A percentile compares a stretch with the other conserved stretches of the same genome.
Conservation (phyloP, 2,888 invertebrate species). For the Hermodice carunculata region DNA sequence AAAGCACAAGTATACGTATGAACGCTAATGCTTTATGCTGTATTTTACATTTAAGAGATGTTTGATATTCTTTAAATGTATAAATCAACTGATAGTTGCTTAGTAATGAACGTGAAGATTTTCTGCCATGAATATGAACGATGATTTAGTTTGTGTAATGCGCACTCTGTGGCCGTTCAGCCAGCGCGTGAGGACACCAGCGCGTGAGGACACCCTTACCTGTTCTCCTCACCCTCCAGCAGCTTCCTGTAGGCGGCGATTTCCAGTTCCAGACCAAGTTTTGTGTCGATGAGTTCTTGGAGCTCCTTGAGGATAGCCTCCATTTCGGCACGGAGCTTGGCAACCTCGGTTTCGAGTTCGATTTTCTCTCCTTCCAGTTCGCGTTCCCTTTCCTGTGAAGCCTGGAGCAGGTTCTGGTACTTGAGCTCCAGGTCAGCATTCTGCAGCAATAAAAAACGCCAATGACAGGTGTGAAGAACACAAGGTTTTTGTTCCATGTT, state of each 20-base stretch:
- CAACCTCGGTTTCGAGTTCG: constrained; percentile 63
- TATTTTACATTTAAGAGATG: too few species aligned
- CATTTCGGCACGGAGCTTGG: constrained; percentile 65
- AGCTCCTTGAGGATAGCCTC: constrained; percentile 69
- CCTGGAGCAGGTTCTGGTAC: constrained; percentile 70
- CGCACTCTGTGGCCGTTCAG: too few species aligned
- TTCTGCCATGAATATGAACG: too few species aligned
- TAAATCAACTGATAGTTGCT: too few species aligned
- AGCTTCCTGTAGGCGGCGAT: constrained; percentile 74
- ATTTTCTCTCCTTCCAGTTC: constrained; percentile 69
- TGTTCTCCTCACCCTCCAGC: constrained; percentile 73
- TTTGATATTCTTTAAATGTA: too few species aligned
- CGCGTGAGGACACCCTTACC: too few species aligned
- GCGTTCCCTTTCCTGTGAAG: constrained; percentile 71
- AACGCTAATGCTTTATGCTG: too few species aligned
- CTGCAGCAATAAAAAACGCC: constrained; percentile 46
- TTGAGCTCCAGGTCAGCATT: constrained; percentile 72
- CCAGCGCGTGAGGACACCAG: too few species aligned
- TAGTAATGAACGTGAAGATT: too few species aligned
- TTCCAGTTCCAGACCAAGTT: constrained; percentile 73
- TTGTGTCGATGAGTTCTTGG: constrained; percentile 70
- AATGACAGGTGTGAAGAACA: not conserved
- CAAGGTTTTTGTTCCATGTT: too few species aligned
- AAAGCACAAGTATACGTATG: too few species aligned
- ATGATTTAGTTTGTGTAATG: too few species aligned